These are phyloP conservation scores for Ageneiosus marmoratus DNA, from an alignment of 2,113 vertebrate genomes.

Conservation along the genomic window DNA sequence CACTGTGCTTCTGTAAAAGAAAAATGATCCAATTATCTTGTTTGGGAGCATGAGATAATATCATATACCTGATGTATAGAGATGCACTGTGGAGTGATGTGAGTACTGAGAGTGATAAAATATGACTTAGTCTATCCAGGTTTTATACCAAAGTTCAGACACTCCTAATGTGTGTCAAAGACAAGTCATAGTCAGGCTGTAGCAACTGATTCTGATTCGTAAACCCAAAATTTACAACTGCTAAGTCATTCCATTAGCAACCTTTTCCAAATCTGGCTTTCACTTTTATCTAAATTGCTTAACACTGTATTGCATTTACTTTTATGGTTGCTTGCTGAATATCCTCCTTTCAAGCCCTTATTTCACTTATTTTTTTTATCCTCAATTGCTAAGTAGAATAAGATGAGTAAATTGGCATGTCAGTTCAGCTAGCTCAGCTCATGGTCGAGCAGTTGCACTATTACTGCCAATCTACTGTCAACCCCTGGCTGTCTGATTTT, in stretches of 20 bases:
- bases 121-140: slow-evolving; percentile 10
- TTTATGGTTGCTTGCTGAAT: not conserved
- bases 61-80: not conserved
- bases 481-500: not conserved
- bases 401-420: slow-evolving; percentile 29
- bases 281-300: not conserved
- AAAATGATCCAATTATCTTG: not conserved
- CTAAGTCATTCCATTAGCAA: slow-evolving; percentile 16
- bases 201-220: not conserved
- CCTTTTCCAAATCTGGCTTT: not conserved
- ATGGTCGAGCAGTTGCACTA: not conserved
- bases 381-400: not conserved
- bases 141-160: not conserved
- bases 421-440: slow-evolving; percentile 31
- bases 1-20: not conserved
- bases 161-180: not conserved
- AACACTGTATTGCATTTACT: not conserved
- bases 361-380: not conserved
- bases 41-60: slow-evolving; percentile 2
- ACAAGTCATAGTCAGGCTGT: not conserved
- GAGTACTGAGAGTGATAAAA: slow-evolving; percentile 3
- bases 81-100: not conserved
- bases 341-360: not conserved
- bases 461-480: slow-evolving; percentile 31
- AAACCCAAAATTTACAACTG: not conserved